Evolutionary conservation across 2,888 invertebrate genomes (phyloP).

Genomic region (Dinocampus coccinellae): DNA sequence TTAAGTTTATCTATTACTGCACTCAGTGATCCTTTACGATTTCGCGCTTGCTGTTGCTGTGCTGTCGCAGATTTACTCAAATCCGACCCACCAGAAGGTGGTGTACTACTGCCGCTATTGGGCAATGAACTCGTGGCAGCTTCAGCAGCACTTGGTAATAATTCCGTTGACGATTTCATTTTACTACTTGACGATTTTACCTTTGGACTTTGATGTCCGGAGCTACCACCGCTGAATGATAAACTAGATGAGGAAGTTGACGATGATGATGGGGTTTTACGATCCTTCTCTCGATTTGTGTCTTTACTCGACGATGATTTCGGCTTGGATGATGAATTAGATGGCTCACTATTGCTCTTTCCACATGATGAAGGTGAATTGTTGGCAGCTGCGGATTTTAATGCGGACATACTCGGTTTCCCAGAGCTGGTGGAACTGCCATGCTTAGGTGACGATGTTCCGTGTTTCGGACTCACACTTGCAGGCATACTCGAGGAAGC

Average conservation of each 20-base stretch:
- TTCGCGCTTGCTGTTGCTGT: constrained; percentile 73
- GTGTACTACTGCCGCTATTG: constrained; percentile 65
- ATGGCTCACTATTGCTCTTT: constrained; percentile 61
- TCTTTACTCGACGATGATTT: constrained; percentile 49
- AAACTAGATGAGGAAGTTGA: constrained; percentile 43
- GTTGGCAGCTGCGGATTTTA: constrained; percentile 79
- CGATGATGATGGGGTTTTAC: constrained; percentile 60
- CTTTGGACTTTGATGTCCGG: constrained; percentile 76
- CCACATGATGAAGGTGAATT: constrained; percentile 72
- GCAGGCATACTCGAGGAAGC: constrained; percentile 73
- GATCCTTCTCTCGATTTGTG: constrained; percentile 68
- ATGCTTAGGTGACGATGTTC: constrained; percentile 85
- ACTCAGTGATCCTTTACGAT: constrained; percentile 82
- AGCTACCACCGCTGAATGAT: constrained; percentile 64
- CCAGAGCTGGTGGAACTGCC: constrained; percentile 79
- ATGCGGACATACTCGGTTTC: constrained; percentile 89
- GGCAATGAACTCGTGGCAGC: constrained; percentile 52
- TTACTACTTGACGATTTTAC: constrained; percentile 77
- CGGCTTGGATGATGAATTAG: constrained; percentile 53
- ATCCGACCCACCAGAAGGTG: constrained; percentile 74
- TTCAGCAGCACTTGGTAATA: constrained; percentile 69
- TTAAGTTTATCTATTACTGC: constrained; percentile 91
- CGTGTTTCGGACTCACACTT: constrained; percentile 82
- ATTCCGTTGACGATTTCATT: constrained; percentile 76
- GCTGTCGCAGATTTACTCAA: constrained; percentile 74